Percentiles rank a stretch among this genome's conserved stretches.
Evolutionary conservation across 2,888 invertebrate genomes (phyloP).

Genomic region (Acanthosepion esculentum): DNA sequence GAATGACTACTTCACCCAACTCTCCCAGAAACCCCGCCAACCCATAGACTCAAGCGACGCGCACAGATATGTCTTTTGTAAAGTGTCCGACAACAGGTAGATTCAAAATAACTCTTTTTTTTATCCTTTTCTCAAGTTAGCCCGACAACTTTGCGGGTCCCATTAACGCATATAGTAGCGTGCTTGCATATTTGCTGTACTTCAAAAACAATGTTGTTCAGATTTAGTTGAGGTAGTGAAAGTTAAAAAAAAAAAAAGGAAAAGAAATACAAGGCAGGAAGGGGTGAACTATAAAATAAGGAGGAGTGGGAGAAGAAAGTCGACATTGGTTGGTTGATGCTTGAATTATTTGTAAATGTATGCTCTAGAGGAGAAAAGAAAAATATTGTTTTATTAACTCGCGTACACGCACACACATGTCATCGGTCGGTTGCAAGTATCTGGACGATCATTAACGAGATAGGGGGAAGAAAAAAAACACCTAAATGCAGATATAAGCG

Average conservation of each 20-base stretch:
- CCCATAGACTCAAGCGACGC: too few species aligned
- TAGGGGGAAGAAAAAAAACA: background rate
- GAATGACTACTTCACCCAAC: too few species aligned
- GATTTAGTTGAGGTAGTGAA: background rate
- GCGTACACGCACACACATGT: background rate
- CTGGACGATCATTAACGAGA: background rate
- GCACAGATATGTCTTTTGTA: background rate
- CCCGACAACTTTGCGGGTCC: background rate
- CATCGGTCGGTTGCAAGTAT: background rate
- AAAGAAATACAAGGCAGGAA: background rate
- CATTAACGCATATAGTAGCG: background rate
- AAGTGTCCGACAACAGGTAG: background rate
- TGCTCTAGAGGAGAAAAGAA: background rate
- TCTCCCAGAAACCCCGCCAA: too few species aligned
- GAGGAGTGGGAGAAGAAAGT: background rate
- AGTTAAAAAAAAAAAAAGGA: constrained; percentile 15
- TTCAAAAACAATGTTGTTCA: background rate
- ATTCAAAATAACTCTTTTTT: background rate
- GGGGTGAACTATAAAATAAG: background rate
- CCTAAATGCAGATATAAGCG: background rate
- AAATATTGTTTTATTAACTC: background rate
- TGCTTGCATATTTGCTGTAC: too few species aligned
- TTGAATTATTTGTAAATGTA: background rate
- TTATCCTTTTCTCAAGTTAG: background rate
- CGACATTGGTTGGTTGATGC: background rate